These are phyloP conservation scores for Caenorhabditis sinica DNA, from an alignment of 2,888 invertebrate genomes.

Conservation along the genomic window DNA sequence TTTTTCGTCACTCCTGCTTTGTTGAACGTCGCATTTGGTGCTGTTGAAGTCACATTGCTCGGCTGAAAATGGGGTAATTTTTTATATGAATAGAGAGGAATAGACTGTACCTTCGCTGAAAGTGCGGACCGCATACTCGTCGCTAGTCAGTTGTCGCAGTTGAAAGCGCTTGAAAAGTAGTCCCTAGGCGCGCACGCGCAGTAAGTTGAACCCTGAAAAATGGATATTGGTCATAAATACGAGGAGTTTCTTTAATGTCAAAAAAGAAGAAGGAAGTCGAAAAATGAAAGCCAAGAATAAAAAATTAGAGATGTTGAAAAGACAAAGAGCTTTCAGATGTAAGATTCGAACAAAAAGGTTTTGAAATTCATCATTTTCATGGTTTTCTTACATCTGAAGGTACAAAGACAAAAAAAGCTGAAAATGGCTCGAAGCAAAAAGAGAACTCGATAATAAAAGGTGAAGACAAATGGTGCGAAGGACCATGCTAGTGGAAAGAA, in stretches of 20 bases:
- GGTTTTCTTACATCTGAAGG: not conserved
- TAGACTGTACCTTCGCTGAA: conserved; percentile 42
- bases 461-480: no score
- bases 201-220: conserved; percentile 32
- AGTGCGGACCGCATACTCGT: conserved; percentile 57
- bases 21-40: not conserved
- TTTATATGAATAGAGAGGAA: not conserved
- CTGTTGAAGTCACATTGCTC: conserved; percentile 9
- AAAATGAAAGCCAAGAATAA: no score
- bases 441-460: not conserved
- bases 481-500: not conserved
- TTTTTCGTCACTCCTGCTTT: conserved; percentile 1
- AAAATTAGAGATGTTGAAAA: no score
- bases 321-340: no score
- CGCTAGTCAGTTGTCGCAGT: not conserved
- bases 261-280: not conserved
- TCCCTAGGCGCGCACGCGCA: conserved; percentile 55
- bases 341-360: no score
- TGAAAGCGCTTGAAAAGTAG: conserved; percentile 10
- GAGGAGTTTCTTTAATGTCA: no score
- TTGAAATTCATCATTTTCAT: no score
- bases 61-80: conserved; percentile 27
- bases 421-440: no score
- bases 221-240: not conserved
- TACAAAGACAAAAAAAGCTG: no score